Evolutionary conservation across 2,113 vertebrate species (phyloP), one percentile per base, ranked within the genome.

Genomic region (Rhynchomys soricoides): DNA sequence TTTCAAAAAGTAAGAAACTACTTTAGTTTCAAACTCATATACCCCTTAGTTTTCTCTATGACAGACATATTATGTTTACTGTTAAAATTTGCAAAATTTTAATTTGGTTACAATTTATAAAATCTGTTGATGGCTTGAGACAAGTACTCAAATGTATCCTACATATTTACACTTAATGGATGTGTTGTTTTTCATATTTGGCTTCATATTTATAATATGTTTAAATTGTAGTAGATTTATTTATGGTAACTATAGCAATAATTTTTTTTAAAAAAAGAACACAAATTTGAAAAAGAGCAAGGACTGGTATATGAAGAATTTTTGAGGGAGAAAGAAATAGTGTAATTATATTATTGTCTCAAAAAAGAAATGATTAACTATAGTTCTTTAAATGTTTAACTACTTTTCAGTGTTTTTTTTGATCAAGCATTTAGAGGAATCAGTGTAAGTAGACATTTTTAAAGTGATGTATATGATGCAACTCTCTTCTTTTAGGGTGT

Each of bases 101-200:
- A 96, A 73, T 98, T 97, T 92, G 95, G 97, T 98, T 98, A 97
- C 77, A 98, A 96, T 92, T 97, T 98, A 97, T 92, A 96, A 97
- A 94, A 97, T 93, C 96, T 48, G 91, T 90, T 98, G 97, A 98
- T 91, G 34, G 95, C 68, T 96, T 97, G 71, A 97, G 74, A 95
- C 90, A 98, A 96, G 86, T 95, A 78, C 45, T 71, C 97, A 96
- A 82, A 97, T 96, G 91, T 93, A 86, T 98, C 90, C 70, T 98
- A 88, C 91, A 87, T 96, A 64, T 88, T 98, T 97, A 82, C 74
- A 82, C 86, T 12, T 88, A 86, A 86, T 96, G 52, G 95, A 91
- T 97, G 98, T 97, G 93, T 86, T 96, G 97, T 96, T 95, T 15
- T 62, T 97, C 95, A 90, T 94, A 96, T 97, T 93, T 97, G 64